Evolutionary conservation across 2,797 vertebrate genomes (phyloP).

Genomic region (Melanotaenia boesemani): DNA sequence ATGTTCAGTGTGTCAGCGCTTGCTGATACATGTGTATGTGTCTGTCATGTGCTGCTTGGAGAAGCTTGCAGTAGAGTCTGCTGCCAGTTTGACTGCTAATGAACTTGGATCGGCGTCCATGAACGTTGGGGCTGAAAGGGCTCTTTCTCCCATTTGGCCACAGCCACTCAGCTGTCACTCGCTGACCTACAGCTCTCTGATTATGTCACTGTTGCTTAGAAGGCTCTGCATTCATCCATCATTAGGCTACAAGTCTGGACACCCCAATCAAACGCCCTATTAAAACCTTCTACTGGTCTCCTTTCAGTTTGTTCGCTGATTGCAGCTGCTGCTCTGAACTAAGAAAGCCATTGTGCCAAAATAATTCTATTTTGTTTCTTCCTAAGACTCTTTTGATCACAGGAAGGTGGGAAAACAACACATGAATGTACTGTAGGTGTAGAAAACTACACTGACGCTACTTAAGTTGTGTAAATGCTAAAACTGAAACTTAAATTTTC

Average conservation of each 20-base stretch:
- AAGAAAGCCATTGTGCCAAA: constrained; percentile 23
- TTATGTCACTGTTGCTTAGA: constrained; percentile 81
- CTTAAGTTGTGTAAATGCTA: background rate
- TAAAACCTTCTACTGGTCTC: constrained; percentile 73
- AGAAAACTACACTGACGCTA: background rate
- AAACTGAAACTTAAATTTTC: background rate
- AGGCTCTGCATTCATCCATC: constrained; percentile 76
- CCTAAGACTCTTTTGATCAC: constrained; percentile 1
- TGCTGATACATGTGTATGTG: constrained; percentile 57
- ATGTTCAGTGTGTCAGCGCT: constrained; percentile 58
- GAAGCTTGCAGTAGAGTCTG: constrained; percentile 65
- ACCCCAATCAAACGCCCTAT: constrained; percentile 73
- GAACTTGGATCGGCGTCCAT: constrained; percentile 71
- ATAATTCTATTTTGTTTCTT: constrained; percentile 19
- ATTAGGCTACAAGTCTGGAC: constrained; percentile 68
- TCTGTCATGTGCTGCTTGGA: constrained; percentile 53
- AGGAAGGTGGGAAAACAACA: constrained; percentile 17
- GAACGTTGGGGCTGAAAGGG: constrained; percentile 74
- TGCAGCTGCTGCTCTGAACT: constrained; percentile 68
- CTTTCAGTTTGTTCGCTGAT: constrained; percentile 65
- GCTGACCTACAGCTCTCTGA: constrained; percentile 79
- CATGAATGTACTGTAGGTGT: background rate
- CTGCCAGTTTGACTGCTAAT: constrained; percentile 80
- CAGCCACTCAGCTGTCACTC: constrained; percentile 73
- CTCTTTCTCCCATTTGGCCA: constrained; percentile 71